phyloP scores from a whole-genome alignment of 2,888 invertebrate genomes.

The Mimas tiliae region DNA sequence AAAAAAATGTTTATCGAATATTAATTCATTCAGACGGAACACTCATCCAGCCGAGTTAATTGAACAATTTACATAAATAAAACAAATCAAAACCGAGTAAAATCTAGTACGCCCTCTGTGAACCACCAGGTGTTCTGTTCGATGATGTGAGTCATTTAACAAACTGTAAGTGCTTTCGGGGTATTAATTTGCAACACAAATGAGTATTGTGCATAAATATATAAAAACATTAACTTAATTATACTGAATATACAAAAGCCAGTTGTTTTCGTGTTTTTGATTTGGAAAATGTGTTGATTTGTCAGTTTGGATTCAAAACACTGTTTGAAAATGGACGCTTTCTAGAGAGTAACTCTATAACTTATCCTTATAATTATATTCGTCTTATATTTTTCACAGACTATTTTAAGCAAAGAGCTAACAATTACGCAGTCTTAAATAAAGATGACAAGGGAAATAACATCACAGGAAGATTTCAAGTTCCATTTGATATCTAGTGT shows the following conservation, averaged over 20 bases:
- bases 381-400: too few relatives aligned
- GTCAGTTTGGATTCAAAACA: too few relatives aligned
- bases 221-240: slow-evolving; percentile 13
- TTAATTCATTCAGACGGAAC: background rate
- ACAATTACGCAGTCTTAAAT: background rate
- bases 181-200: slow-evolving; percentile 79
- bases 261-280: background rate
- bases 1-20: background rate
- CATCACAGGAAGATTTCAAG: background rate
- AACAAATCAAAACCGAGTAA: slow-evolving; percentile 40
- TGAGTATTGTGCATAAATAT: slow-evolving; percentile 35
- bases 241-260: background rate
- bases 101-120: slow-evolving; percentile 39
- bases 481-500: background rate
- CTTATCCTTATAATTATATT: too few relatives aligned
- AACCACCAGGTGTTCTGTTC: slow-evolving; percentile 34
- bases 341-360: too few relatives aligned
- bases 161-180: slow-evolving; percentile 65
- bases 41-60: background rate
- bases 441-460: background rate
- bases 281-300: background rate
- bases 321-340: too few relatives aligned
- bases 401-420: background rate
- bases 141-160: slow-evolving; percentile 63
- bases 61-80: slow-evolving; percentile 40